A percentile compares a stretch with the other conserved stretches of the same genome.
These are phyloP conservation scores for Bombus turneri DNA, from an alignment of 1,140 invertebrate species.

Conservation along the genomic window DNA sequence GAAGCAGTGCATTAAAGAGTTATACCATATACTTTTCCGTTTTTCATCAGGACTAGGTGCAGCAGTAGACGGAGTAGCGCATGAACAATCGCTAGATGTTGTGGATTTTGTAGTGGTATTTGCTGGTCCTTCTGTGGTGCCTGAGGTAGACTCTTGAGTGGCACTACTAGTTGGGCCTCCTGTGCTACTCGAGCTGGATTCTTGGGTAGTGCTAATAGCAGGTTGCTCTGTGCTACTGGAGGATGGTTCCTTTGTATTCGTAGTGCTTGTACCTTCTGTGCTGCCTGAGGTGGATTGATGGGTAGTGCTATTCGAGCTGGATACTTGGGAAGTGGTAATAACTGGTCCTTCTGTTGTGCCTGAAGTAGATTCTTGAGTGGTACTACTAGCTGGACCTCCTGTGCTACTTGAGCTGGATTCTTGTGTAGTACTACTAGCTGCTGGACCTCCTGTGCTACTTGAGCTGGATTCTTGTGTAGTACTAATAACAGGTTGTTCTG, in stretches of 20 bases:
- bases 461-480: neutral
- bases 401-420: neutral
- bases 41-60: too few species aligned
- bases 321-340: neutral
- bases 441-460: fast-evolving
- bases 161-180: fast-evolving
- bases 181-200: neutral
- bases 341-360: too few species aligned
- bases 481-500: fast-evolving
- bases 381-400: fast-evolving
- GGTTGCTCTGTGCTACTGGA: too few species aligned
- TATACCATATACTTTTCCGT: too few species aligned
- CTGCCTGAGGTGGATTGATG: fast-evolving
- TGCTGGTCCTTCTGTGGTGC: too few species aligned
- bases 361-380: too few species aligned
- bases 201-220: too few species aligned
- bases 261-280: neutral
- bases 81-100: fast-evolving
- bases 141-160: fast-evolving
- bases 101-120: too few species aligned
- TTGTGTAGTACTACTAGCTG: neutral
- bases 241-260: too few species aligned
- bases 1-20: too few species aligned
- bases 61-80: too few species aligned
- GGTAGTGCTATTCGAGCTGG: neutral